Base-by-base conservation (phyloP, 2,113 vertebrate genomes). In the Nymphicus hollandicus region DNA sequence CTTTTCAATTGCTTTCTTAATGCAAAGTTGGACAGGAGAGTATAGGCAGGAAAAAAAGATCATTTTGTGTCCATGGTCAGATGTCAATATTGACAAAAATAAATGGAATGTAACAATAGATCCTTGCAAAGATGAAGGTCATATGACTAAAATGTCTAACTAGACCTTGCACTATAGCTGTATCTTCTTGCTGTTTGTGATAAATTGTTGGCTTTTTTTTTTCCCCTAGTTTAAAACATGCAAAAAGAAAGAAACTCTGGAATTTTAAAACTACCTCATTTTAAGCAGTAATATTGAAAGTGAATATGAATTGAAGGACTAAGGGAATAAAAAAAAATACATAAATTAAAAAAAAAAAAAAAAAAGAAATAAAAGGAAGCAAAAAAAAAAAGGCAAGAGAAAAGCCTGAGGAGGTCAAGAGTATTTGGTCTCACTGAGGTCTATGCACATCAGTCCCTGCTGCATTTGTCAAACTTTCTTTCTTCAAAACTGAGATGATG, bases 51-150 rank as follows among this genome's bases (percentile, higher is more conserved):
- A 28, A 93, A 92, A 88, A 85, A 90, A 94, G 95, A 96, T 97
- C 90, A 97, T 97, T 97, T 97, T 96, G 97, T 96, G 94, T 97
- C 97, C 91, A 84, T 90, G 92, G 96, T 94, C 93, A 96, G 96
- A 94, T 96, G 97, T 97, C 97, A 97, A 96, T 96, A 96, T 98
- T 97, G 97, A 97, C 97, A 96, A 97, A 97, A 96, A 97, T 97
- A 97, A 96, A 94, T 93, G 93, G 95, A 96, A 96, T 96, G 96
- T 86, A 97, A 96, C 96, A 96, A 97, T 95, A 88, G 91, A 93
- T 95, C 91, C 89, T 93, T 68, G 91, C 81, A 91, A 95, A 97
- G 95, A 97, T 93, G 88, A 97, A 94, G 92, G 82, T 92, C 74
- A 83, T 91, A 93, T 91, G 84, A 95, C 88, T 85, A 56, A 97